phyloP scores from a whole-genome alignment of 2,113 vertebrate species.

The Empidonax traillii region DNA sequence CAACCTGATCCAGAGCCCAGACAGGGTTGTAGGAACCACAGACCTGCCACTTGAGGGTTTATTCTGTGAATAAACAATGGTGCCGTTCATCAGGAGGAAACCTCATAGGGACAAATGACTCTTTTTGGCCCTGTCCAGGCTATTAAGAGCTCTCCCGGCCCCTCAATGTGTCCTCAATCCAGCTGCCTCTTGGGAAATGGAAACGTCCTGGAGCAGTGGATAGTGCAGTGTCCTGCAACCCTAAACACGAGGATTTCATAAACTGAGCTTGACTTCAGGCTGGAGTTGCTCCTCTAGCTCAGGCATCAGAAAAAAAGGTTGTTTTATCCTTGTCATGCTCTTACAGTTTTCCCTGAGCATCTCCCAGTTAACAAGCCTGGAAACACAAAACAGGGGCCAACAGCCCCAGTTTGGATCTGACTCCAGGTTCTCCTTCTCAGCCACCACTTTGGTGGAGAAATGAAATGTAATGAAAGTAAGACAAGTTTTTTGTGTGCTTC shows the following conservation, averaged over 20 bases:
- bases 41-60: no score
- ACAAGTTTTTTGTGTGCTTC: rapidly evolving
- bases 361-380: background rate
- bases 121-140: background rate
- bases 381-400: background rate
- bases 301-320: background rate
- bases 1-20: background rate
- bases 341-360: background rate
- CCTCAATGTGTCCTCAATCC: background rate
- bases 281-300: background rate
- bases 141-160: background rate
- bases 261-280: no score
- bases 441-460: background rate
- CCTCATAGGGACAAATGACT: background rate
- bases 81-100: background rate
- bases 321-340: background rate
- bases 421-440: background rate
- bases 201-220: no score
- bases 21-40: background rate
- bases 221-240: no score
- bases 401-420: background rate
- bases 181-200: background rate
- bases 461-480: background rate
- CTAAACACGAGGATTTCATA: background rate
- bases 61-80: rapidly evolving